Evolutionary conservation across 2,113 vertebrate species (phyloP), one percentile per base, ranked within the genome.

Genomic region (Cranoglanis bouderius): DNA sequence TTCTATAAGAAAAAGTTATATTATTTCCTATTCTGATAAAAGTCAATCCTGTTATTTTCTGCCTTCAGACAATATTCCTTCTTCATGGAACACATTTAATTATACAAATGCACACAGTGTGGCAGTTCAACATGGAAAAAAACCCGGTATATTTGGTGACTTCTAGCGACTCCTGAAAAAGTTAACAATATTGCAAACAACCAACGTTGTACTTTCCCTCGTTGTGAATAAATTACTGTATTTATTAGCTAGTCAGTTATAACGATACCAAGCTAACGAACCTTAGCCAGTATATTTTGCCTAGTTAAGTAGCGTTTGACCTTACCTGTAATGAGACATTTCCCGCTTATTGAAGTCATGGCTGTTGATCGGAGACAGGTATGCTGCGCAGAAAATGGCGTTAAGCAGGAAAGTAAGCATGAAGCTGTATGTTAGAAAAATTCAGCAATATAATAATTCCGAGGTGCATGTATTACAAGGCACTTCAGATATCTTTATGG

Each of bases 291-390:
- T 49, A 26, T n/a, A 16, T 78, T 46, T n/a, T 29, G 38, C 7
- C 4, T 75, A 0, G 10, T 26, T 29, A 29, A 2, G 4, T 3
- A n/a, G 46, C 2, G 4, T 46, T 43, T 26, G 82, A 7, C 7
- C 19, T 87, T 61, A 86, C 90, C 90, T 91, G 72, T 91, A 91
- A 86, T 90, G 86, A 84, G 90, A 88, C 90, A 91, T 91, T 84
- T 91, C 88, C 84, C 70, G 78, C 70, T 90, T 61, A 32, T 59
- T 86, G 29, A 88, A 86, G 32, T 81, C 90, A 91, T 91, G 57
- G 77, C 88, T 88, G 86, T 70, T 49, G 67, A 53, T 78, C 29
- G 90, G 90, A 67, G 75, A 88, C 59, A 90, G 40, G 61, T 80
- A 81, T n/a, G 84, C 10, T 82, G 77, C 78, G 87, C 90, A 90